phyloP scores from a whole-genome alignment of 2,888 invertebrate species.

The Nesidiocoris tenuis region DNA sequence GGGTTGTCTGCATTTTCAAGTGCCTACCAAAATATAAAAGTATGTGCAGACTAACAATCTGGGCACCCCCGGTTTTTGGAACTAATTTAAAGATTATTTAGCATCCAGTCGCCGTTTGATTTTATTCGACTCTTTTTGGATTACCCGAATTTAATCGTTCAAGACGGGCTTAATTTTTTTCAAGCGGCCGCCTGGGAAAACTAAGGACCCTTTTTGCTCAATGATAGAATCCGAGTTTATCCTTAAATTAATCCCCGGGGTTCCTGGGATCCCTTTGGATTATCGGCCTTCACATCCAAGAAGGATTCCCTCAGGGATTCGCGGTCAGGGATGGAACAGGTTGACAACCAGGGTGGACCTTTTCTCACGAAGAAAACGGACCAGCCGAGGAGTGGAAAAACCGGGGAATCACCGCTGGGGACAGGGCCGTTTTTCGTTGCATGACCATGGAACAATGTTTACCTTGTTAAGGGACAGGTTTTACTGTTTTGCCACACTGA shows the following conservation, averaged over 20 bases:
- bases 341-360: background rate
- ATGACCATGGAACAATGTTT: background rate
- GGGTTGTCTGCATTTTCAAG: no score
- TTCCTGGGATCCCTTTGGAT: background rate
- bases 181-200: no score
- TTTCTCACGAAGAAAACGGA: background rate
- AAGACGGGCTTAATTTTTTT: no score
- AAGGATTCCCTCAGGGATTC: background rate
- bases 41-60: no score
- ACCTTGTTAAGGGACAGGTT: background rate
- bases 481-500: background rate
- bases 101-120: no score
- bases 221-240: background rate
- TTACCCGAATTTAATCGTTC: no score
- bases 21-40: no score
- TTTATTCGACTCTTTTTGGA: no score
- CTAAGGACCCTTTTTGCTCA: background rate
- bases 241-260: background rate
- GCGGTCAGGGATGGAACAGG: background rate
- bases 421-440: background rate
- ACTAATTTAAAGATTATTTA: no score
- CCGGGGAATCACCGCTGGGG: background rate
- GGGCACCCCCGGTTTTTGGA: no score
- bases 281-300: background rate
- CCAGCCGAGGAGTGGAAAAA: background rate